Evolutionary conservation across 2,797 vertebrate species (phyloP).

Genomic region (Amniataba percoides): DNA sequence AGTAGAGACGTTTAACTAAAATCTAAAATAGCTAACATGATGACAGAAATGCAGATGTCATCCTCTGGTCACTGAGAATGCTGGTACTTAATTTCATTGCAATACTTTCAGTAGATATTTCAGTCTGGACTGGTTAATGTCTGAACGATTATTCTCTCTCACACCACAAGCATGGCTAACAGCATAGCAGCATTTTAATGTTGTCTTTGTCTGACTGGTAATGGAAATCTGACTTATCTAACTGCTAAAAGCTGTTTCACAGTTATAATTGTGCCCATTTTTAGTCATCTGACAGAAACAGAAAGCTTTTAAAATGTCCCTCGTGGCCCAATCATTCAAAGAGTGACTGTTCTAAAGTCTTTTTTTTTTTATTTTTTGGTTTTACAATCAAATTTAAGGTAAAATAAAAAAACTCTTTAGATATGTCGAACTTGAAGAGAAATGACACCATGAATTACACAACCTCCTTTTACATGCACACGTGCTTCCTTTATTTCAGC

Average conservation of each 20-base stretch:
- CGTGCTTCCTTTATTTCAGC: slow-evolving; percentile 5
- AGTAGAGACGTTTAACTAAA: background rate
- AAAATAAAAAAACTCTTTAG: slow-evolving; percentile 1
- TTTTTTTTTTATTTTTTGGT: background rate
- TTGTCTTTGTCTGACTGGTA: too few relatives aligned
- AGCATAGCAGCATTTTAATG: background rate
- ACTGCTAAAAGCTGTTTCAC: background rate
- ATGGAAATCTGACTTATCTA: background rate
- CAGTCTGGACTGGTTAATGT: background rate
- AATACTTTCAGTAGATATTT: background rate
- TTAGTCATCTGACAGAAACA: background rate
- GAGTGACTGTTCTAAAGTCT: background rate
- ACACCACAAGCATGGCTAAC: background rate
- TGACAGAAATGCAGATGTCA: background rate
- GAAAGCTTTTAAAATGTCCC: background rate
- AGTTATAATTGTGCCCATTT: background rate
- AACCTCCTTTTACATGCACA: background rate
- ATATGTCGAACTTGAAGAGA: background rate
- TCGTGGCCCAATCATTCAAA: background rate
- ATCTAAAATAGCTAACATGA: background rate
- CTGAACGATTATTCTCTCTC: too few relatives aligned
- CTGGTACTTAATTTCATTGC: background rate
- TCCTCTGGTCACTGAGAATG: background rate
- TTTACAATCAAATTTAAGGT: background rate
- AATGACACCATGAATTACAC: background rate